Evolutionary conservation across 1,140 invertebrate genomes (phyloP).

Genomic region (Drosophila lini): DNA sequence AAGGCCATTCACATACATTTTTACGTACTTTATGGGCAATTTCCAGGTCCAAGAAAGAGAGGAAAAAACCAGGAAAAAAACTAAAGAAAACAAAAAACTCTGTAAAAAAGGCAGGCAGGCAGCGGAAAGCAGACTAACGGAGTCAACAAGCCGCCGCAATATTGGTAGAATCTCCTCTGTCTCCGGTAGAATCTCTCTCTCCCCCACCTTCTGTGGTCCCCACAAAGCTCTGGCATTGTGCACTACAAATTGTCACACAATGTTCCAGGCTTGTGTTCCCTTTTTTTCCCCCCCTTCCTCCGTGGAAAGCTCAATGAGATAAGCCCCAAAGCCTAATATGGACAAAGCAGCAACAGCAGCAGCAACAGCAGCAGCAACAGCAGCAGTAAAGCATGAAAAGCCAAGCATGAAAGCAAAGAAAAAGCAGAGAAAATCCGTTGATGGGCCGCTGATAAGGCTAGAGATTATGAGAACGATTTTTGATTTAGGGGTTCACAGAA

Average conservation of each 20-base stretch:
- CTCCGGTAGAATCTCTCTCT: too few species aligned
- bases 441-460: constrained; percentile 33
- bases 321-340: constrained; percentile 33
- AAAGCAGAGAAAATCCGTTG: constrained; percentile 29
- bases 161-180: constrained; percentile 1
- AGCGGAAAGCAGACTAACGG: constrained; percentile 31
- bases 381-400: constrained; percentile 10
- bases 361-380: background rate
- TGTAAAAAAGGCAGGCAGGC: background rate
- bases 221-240: constrained; percentile 61
- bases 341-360: constrained; percentile 10
- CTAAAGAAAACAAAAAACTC: constrained; percentile 12
- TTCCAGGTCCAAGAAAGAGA: constrained; percentile 43
- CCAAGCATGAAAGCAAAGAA: constrained; percentile 10
- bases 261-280: constrained; percentile 22
- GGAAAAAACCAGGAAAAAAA: constrained; percentile 32
- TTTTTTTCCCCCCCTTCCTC: background rate
- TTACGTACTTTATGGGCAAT: constrained; percentile 74
- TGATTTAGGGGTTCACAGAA: constrained; percentile 23
- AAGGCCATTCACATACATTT: constrained; percentile 68
- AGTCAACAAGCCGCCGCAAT: constrained; percentile 27
- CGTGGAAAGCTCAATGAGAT: constrained; percentile 27
- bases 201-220: background rate
- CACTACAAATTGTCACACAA: constrained; percentile 69
- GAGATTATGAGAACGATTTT: constrained; percentile 42